Evolutionary conservation across 2,113 vertebrate species (phyloP), one percentile per base, ranked within the genome.

Genomic region (Herpetotheres cachinnans): DNA sequence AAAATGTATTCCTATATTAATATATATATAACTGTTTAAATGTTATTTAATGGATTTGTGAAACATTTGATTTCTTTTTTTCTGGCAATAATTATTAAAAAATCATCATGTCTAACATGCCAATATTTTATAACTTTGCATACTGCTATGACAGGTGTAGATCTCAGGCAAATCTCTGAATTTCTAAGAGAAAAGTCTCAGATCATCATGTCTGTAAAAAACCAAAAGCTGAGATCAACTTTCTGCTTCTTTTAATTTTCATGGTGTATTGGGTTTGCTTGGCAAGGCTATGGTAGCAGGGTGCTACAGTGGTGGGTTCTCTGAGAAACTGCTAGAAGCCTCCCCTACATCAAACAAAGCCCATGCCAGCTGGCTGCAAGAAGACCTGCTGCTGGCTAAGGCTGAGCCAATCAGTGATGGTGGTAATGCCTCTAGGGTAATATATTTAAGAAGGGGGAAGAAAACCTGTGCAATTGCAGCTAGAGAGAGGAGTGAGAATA

Each of bases 301-400:
- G 16, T 5, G 9, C 21, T 36, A 63, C 16, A 62, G 63, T 13
- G 14, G 16, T 46, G 25, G 10, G 20, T 69, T 83, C 47, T 54
- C 15, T 42, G 6, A 65, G 36, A 66, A 32, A 6, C 20, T 89
- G 15, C 11, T 36, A 47, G n/a, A 56, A 55, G 47, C 25, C 78
- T 85, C 7, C 13, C 12, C 8, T 2, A 3, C 42, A 20, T 65
- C 36, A 1, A 0, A 34, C 1, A 71, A 4, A 63, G 17, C 15
- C 10, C 36, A 32, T 32, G 8, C 8, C 56, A 62, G 19, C 14
- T 0, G 0, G 11, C 7, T 78, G 42, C 49, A 78, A 56, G 30
- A 62, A 2, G 22, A 38, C 32, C 36, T 0, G 0, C 2, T 0
- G 1, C 36, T 71, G n/a, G 11, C 22, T 26, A 62, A 77, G 24